Conservation (phyloP, 2,113 vertebrate species). For the Mystacornis crossleyi region DNA sequence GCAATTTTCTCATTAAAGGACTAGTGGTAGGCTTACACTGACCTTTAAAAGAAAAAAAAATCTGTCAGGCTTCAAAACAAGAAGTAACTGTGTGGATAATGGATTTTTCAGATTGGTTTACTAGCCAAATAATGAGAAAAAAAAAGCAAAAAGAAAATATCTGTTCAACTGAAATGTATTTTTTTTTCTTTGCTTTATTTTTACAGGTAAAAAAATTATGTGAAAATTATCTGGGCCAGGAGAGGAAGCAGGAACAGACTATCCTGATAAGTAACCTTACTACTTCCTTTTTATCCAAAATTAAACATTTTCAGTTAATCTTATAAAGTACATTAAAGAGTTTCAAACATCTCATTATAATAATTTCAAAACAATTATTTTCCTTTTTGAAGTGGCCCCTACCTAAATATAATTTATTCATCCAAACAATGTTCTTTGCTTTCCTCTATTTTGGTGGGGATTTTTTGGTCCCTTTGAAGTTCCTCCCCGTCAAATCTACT, state of each 20-base stretch:
- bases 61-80: background rate
- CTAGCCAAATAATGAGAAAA: background rate
- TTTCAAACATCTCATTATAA: background rate
- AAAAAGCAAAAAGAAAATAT: background rate
- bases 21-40: constrained; percentile 12
- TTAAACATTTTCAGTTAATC: background rate
- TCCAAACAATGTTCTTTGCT: background rate
- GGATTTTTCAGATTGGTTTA: constrained; percentile 26
- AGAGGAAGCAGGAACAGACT: background rate
- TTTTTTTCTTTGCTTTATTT: background rate
- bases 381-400: background rate
- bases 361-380: background rate
- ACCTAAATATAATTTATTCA: background rate
- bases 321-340: background rate
- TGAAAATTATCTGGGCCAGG: background rate
- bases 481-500: background rate
- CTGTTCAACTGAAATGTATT: background rate
- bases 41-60: constrained; percentile 8
- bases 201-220: background rate
- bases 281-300: background rate
- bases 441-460: background rate
- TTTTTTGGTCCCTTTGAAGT: background rate
- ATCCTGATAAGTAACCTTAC: background rate
- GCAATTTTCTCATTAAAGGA: constrained; percentile 63
- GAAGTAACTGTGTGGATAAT: constrained; percentile 15